A percentile compares a stretch with the other conserved stretches of the same genome.
phyloP scores from a whole-genome alignment of 2,888 invertebrate genomes.

The Pristionchus entomophagus region DNA sequence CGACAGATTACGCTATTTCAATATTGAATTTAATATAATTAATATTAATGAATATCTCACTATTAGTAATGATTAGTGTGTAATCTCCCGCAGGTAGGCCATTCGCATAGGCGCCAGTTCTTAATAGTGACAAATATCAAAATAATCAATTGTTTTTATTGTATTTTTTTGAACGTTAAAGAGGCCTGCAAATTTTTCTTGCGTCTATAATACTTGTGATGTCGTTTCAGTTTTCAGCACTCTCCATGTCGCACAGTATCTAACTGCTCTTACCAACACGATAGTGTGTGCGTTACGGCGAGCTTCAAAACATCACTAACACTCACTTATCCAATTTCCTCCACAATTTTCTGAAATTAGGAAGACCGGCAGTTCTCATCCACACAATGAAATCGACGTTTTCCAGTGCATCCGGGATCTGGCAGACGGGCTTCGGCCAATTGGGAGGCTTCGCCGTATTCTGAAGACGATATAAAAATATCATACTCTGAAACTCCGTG shows the following conservation, averaged over 20 bases:
- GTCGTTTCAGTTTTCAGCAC: no score
- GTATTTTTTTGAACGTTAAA: no score
- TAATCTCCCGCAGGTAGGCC: slow-evolving; percentile 84
- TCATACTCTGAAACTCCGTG: no score
- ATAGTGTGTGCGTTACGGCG: no score
- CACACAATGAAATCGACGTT: slow-evolving; percentile 99
- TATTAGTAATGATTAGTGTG: slow-evolving; percentile 74
- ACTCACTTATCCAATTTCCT: slow-evolving; percentile 89
- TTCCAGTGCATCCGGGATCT: slow-evolving; percentile 93
- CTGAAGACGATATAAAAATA: no score
- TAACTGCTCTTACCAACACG: no score
- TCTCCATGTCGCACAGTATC: no score
- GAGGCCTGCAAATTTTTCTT: no score
- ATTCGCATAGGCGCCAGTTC: slow-evolving; percentile 80
- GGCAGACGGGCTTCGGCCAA: slow-evolving; percentile 87
- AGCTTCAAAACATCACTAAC: slow-evolving; percentile 57
- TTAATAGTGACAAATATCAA: not conserved
- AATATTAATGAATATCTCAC: no score
- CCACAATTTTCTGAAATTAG: slow-evolving; percentile 94
- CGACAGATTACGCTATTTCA: no score
- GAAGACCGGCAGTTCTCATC: slow-evolving; percentile 98
- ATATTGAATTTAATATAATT: no score
- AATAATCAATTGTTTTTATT: not conserved
- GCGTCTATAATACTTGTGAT: no score
- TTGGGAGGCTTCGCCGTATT: slow-evolving; percentile 84